Conservation (phyloP, 2,888 invertebrate genomes). For the Drosophila falleni region DNA sequence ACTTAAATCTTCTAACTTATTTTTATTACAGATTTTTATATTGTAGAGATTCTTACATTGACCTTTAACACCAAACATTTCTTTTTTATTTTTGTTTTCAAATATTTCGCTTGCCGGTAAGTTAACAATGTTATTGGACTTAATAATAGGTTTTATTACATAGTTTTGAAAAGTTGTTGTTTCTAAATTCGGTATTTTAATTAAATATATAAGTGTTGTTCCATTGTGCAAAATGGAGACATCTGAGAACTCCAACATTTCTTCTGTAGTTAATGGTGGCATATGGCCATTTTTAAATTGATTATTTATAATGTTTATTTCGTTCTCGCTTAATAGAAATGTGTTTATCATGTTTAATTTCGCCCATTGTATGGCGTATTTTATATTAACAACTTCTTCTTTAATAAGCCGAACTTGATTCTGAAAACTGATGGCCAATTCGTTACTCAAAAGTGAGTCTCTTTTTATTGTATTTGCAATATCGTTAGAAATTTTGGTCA, state of each 20-base stretch:
- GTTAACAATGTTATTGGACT: too few species aligned
- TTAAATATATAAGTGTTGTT: background rate
- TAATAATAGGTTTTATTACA: too few species aligned
- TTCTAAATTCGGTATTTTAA: too few species aligned
- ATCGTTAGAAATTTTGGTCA: background rate
- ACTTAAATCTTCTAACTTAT: too few species aligned
- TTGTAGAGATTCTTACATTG: too few species aligned
- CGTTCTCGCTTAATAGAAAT: slow-evolving; percentile 1
- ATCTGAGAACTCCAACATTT: slow-evolving; percentile 12
- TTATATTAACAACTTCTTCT: slow-evolving; percentile 3
- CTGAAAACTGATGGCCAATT: slow-evolving; percentile 5
- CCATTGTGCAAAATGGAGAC: slow-evolving; percentile 1
- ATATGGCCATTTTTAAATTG: slow-evolving; percentile 4
- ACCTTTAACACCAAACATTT: too few species aligned
- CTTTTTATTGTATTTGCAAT: slow-evolving; percentile 1
- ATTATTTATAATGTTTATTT: background rate
- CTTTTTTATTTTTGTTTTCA: too few species aligned
- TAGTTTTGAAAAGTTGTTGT: too few species aligned
- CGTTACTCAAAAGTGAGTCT: background rate
- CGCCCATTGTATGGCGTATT: slow-evolving; percentile 6
- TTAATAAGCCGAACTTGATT: slow-evolving; percentile 5
- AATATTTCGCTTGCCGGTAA: too few species aligned
- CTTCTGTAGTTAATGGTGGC: background rate
- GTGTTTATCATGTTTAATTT: slow-evolving; percentile 9
- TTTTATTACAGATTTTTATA: too few species aligned